Evolutionary conservation across 2,888 invertebrate genomes (phyloP), one percentile per base, ranked within the genome.

Genomic region (Stegophylla sp.): DNA sequence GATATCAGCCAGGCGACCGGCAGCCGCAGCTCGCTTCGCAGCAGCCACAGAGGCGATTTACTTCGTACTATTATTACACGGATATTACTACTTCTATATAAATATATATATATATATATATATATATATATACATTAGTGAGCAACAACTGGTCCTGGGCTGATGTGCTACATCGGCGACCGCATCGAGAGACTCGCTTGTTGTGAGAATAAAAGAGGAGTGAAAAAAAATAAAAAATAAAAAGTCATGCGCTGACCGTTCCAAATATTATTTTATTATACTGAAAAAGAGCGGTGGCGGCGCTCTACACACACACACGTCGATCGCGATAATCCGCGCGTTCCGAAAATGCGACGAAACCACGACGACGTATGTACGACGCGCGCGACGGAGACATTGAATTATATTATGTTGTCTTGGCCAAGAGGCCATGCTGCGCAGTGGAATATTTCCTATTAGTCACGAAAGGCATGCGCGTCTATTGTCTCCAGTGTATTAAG

Each of bases 101-200:
- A 5, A 34, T 34, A n/a, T n/a, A n/a, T n/a, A n/a, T n/a, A n/a
- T 34, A 34, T 34, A 34, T 34, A 34, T 7, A 34, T 34, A 34
- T 7, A 34, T 34, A 7, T 34, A 7, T 34, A 34, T 34, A 53
- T n/a, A 17, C 3, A 10, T 1, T 26, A n/a, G 45, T 28, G 48
- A n/a, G 23, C 56, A 15, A 63, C 28, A 48, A 67, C 67, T 76
- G 67, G 66, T 76, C 67, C 59, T 17, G 43, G 3, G 71, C 34
- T 34, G 17, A 41, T 75, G 75, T 75, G 75, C 74, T 63, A 74
- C 74, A 74, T 74, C 12, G 56, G 4, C 56, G 41, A 23, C 23
- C 10, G 5, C 56, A 3, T 1, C 61, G 28, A 45, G 28, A 73
- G 59, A 61, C 28, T n/a, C 26, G 73, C 59, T 63, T 48, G 43